Base-by-base conservation (phyloP, 30 jellyfish, hydroid and myxozoan species). In the Calvadosia cruxmelitensis region DNA sequence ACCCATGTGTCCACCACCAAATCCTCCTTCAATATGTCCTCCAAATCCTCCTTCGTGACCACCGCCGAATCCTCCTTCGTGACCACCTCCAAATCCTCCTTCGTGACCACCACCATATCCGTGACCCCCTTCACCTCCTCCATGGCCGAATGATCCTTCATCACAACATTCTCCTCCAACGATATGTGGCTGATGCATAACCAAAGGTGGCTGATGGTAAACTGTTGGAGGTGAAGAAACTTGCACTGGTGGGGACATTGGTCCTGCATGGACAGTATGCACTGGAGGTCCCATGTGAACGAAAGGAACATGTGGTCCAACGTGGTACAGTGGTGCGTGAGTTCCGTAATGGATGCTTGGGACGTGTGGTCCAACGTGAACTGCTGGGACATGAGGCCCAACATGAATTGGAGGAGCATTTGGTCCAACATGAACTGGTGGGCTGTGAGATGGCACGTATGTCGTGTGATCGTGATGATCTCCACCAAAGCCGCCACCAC, bases 341-440 rank as follows among this genome's bases (percentile, higher is more conserved):
- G 95, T 84, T 50, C 95, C 95, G 74, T 84, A 84, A 73, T 84
- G 95, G 34, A 84, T 84, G 65, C 95, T 84, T 27, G 95, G 95
- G 1, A 84, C 95, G 48, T 84, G 95, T 1, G 95, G 95, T 23
- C 95, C 95, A 26, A 84, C 95, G 70, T 84, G 95, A 28, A 84
- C 95, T 25, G 95, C 95, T n/a, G 95, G 93, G 35, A 84, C 95
- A 34, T 84, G 95, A 35, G 95, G 95, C 23, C 95, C 95, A 65
- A 84, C 95, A 63, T 84, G 95, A 72, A 84, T 83, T 78, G 95
- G 95, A 5, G 95, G 95, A 34, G 95, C 95, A 73, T 84, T 84
- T 65, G 95, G 95, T 32, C 95, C 95, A 72, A 84, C 95, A 63
- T 84, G 95, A 53, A 84, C 91, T 20, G 95, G 95, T 7, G 95